phyloP scores from a whole-genome alignment of 2,888 invertebrate genomes.

The Luffia ferchaultella region DNA sequence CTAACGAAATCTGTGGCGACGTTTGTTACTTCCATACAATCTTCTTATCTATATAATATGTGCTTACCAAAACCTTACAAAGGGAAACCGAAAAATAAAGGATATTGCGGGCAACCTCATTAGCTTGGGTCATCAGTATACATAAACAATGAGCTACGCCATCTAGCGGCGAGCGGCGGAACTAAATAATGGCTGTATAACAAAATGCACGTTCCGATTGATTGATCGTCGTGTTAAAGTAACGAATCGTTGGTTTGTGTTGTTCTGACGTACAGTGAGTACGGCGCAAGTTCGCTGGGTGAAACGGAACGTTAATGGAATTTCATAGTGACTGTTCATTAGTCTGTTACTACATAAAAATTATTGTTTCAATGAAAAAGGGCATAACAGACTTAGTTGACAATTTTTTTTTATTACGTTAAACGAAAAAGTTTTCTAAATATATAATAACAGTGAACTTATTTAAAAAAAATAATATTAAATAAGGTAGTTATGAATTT shows the following conservation, averaged over 20 bases:
- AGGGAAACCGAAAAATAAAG: constrained; percentile 25
- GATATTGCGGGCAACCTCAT: constrained; percentile 47
- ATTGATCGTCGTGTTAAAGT: constrained; percentile 1
- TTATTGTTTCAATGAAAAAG: too few species aligned
- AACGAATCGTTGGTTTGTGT: neutral
- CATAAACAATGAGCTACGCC: constrained; percentile 75
- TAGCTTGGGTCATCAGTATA: constrained; percentile 78
- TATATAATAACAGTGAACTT: too few species aligned
- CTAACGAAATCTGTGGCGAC: neutral
- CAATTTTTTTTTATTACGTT: too few species aligned
- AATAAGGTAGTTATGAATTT: too few species aligned
- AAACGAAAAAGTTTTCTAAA: too few species aligned
- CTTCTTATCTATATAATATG: constrained; percentile 22
- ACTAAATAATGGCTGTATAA: constrained; percentile 21
- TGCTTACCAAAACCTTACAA: constrained; percentile 47
- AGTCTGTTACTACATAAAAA: too few species aligned
- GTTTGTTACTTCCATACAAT: neutral
- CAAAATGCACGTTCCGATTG: constrained; percentile 1
- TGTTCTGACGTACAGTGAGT: neutral
- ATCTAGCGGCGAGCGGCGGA: constrained; percentile 42
- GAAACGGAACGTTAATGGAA: neutral
- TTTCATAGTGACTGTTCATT: too few species aligned
- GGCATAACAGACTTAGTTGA: too few species aligned
- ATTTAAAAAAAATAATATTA: too few species aligned
- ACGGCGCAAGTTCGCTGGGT: neutral